These are phyloP conservation scores for Strigamia crassipes DNA, from an alignment of 2,888 invertebrate species.

Conservation along the genomic window DNA sequence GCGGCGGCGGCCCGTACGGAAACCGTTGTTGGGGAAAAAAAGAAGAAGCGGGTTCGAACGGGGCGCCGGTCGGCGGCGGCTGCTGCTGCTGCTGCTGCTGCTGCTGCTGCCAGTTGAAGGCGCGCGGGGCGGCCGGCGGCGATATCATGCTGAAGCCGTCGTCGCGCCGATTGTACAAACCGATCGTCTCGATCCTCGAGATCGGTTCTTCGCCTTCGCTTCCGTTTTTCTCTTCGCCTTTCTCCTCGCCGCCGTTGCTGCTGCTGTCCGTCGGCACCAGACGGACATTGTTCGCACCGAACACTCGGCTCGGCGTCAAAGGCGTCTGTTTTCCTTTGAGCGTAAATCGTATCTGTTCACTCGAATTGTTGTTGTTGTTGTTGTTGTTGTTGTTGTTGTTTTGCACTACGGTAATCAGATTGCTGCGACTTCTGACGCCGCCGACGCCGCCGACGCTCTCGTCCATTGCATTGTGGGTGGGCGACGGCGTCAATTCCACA, in stretches of 20 bases:
- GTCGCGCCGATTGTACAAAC: background rate
- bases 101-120: background rate
- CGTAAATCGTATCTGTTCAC: background rate
- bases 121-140: background rate
- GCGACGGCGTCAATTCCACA: constrained; percentile 48
- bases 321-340: background rate
- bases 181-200: constrained; percentile 16
- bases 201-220: background rate
- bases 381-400: background rate
- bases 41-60: background rate
- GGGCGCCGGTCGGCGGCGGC: background rate
- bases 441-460: background rate
- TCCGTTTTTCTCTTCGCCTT: background rate
- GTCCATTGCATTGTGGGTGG: background rate
- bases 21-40: background rate
- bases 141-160: background rate
- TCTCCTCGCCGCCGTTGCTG: background rate
- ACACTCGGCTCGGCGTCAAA: background rate
- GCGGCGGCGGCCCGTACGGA: background rate
- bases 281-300: background rate
- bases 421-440: background rate
- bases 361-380: background rate
- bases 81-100: background rate
- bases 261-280: background rate
- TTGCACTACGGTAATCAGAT: constrained; percentile 23